A percentile compares a stretch with the other conserved stretches of the same genome.
Conservation (phyloP, 1,140 invertebrate species). For the Halyomorpha halys region DNA sequence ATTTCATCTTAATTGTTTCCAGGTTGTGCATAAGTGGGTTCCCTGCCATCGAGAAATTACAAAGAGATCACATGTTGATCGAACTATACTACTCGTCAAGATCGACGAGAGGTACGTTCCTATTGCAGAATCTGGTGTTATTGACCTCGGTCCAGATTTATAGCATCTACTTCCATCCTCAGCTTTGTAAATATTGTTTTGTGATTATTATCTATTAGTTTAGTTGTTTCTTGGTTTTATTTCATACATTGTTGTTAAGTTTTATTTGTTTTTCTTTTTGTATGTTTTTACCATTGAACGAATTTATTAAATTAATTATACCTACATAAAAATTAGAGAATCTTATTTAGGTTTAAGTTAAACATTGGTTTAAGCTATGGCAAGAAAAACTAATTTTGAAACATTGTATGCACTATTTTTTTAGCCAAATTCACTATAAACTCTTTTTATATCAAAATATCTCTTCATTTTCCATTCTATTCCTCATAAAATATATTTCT, state of each 20-base stretch:
- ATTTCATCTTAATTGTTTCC: no score
- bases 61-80: constrained; percentile 77
- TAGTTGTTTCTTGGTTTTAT: no score
- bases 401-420: no score
- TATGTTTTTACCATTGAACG: neutral
- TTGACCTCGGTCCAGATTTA: constrained; percentile 65
- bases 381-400: no score
- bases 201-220: no score
- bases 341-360: no score
- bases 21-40: constrained; percentile 82
- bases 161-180: constrained; percentile 20
- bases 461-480: no score
- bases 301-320: neutral
- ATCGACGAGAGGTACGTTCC: constrained; percentile 88
- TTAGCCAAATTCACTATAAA: no score
- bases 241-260: no score
- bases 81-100: constrained; percentile 81
- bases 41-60: constrained; percentile 78
- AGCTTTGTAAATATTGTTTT: constrained; percentile 4
- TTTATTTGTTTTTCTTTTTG: neutral
- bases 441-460: no score
- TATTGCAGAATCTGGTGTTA: constrained; percentile 77
- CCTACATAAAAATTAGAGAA: constrained; percentile 2
- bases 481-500: no score
- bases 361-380: no score